Evolutionary conservation across 2,797 vertebrate genomes (phyloP).

Genomic region (Danionella dracula): DNA sequence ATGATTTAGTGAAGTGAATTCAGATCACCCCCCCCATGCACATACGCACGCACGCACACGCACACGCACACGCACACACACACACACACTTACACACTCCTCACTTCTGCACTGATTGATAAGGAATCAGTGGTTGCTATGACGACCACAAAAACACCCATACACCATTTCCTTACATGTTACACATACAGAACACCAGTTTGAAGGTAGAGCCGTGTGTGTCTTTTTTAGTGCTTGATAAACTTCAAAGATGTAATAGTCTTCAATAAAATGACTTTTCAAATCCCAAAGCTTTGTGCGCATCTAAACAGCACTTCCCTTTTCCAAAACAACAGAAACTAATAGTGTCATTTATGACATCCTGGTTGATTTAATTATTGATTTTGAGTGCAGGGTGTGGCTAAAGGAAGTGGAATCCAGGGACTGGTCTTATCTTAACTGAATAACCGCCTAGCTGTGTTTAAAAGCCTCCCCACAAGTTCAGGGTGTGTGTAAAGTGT

Average conservation of each 20-base stretch:
- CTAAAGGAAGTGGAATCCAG: neutral
- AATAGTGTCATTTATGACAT: neutral
- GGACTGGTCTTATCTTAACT: conserved; percentile 17
- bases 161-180: too few relatives aligned
- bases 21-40: neutral
- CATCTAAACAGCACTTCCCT: too few relatives aligned
- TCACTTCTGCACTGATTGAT: neutral
- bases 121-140: neutral
- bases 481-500: neutral
- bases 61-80: neutral
- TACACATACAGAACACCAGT: too few relatives aligned
- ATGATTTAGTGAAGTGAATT: neutral
- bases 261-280: too few relatives aligned
- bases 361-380: neutral
- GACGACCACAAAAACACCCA: neutral
- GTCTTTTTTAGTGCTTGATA: too few relatives aligned
- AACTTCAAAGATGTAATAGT: too few relatives aligned
- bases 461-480: neutral
- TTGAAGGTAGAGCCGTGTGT: too few relatives aligned
- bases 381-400: neutral
- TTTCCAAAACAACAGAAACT: neutral
- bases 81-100: neutral
- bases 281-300: too few relatives aligned
- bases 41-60: neutral
- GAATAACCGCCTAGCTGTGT: conserved; percentile 4